Evolutionary conservation across 2,888 invertebrate species (phyloP).

Genomic region (Tetranychus truncatus): DNA sequence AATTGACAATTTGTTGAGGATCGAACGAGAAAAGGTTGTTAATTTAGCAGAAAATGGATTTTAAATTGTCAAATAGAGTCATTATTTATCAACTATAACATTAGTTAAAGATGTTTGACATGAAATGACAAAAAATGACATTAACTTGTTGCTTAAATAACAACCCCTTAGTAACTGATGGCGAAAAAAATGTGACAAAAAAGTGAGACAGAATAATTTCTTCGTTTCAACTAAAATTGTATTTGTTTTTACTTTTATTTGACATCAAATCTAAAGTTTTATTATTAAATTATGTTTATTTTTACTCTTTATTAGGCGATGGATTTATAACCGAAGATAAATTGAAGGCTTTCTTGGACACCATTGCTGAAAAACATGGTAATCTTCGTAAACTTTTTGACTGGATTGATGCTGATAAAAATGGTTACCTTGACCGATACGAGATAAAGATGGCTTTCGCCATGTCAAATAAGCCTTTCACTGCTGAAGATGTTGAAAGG

Average conservation of each 20-base stretch:
- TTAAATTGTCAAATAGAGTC: too few species aligned
- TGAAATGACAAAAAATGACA: too few species aligned
- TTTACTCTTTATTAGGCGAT: neutral
- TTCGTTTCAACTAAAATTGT: neutral
- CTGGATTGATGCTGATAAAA: constrained; percentile 14
- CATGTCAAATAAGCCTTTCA: neutral
- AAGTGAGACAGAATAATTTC: too few species aligned
- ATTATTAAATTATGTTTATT: neutral
- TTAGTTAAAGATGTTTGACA: too few species aligned
- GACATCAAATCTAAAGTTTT: neutral
- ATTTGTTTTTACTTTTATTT: neutral
- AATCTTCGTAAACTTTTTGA: constrained; percentile 10
- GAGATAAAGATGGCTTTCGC: constrained; percentile 15
- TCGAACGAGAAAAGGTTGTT: too few species aligned
- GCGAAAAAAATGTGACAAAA: too few species aligned
- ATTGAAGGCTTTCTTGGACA: neutral
- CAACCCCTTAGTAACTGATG: too few species aligned
- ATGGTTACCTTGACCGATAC: constrained; percentile 13
- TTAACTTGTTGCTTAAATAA: too few species aligned
- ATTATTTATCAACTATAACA: too few species aligned
- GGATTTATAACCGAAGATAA: neutral
- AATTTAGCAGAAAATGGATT: too few species aligned
- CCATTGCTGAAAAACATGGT: constrained; percentile 9
- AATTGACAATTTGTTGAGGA: too few species aligned
- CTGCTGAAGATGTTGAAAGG: constrained; percentile 12